Base-by-base conservation (phyloP, 2,888 invertebrate genomes). In the Acronicta psi region DNA sequence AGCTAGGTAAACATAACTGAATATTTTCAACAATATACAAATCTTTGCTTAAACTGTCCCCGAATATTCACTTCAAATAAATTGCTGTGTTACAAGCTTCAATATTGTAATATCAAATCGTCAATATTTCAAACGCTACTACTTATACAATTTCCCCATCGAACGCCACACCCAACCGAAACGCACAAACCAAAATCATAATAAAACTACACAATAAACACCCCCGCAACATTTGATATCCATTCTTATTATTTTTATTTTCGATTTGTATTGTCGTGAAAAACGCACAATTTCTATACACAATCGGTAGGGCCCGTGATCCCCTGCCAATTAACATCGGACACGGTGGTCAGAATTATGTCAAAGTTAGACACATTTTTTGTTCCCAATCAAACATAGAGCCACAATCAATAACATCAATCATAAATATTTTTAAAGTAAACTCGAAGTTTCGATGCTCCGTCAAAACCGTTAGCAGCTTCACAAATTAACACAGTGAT, bases 241-340 rank as follows among this genome's bases (percentile, higher is more conserved):
- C 73, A 81, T 83, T 84, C 83, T 84, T 91, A 90, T 90, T 92
- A 92, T 92, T 93, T 90, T 89, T 89, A 90, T 87, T 86, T 76
- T 81, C 73, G 70, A 81, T 69, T 84, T 82, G n/a, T 34, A 87
- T 88, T 89, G 83, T 89, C 77, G 82, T 81, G 83, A 83, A 92
- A 89, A 91, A 88, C 84, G 87, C 77, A 83, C 80, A 74, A 86
- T 86, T 91, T 87, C 86, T 76, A 85, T 85, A 71, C 73, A 73
- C 58, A 80, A 77, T 86, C 83, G 84, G 84, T 89, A 71, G 83
- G 88, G 88, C 79, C 69, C 70, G 77, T 73, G 87, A 85, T 87
- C 93, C 94, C 94, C 92, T 92, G 93, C 93, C 94, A 94, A 94
- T 94, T 93, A 93, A 89, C 78, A 87, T 93, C 80, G 86, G 92